phyloP scores from a whole-genome alignment of 2,113 vertebrate species.

The Eonycteris spelaea region DNA sequence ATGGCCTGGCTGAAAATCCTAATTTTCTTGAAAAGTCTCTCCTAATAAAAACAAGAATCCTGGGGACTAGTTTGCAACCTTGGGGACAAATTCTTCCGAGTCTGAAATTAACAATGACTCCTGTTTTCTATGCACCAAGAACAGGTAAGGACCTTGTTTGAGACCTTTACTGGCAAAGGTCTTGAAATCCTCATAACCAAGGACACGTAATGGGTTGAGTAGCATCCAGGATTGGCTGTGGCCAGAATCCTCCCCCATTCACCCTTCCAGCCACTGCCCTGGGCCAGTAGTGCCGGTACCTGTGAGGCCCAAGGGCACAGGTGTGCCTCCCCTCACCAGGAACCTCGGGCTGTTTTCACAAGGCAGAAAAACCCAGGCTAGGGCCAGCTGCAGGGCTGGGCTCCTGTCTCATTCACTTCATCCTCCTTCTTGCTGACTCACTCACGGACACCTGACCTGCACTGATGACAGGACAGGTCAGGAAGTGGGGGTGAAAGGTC shows the following conservation, averaged over 20 bases:
- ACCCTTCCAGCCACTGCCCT: not conserved
- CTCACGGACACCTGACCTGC: not conserved
- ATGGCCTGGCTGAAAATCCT: not conserved
- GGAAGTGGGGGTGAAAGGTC: not conserved
- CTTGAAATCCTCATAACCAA: not conserved
- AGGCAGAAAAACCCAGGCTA: not conserved
- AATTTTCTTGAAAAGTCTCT: not conserved
- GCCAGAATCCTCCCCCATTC: not conserved
- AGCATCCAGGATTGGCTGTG: not conserved
- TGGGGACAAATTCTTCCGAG: not conserved
- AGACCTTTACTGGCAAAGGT: not conserved
- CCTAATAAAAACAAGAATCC: not conserved
- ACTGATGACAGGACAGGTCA: not conserved
- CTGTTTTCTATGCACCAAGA: not conserved
- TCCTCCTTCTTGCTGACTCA: not conserved
- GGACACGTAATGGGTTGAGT: not conserved
- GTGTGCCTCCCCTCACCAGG: not conserved
- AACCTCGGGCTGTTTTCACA: not conserved
- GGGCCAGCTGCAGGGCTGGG: not conserved
- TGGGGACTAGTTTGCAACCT: not conserved
- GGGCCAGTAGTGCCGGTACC: not conserved
- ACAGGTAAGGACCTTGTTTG: not conserved
- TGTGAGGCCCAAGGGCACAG: not conserved
- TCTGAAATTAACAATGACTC: not conserved
- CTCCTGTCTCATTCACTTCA: not conserved